Evolutionary conservation across 2,113 vertebrate species (phyloP), one percentile per base, ranked within the genome.

Genomic region (human): DNA sequence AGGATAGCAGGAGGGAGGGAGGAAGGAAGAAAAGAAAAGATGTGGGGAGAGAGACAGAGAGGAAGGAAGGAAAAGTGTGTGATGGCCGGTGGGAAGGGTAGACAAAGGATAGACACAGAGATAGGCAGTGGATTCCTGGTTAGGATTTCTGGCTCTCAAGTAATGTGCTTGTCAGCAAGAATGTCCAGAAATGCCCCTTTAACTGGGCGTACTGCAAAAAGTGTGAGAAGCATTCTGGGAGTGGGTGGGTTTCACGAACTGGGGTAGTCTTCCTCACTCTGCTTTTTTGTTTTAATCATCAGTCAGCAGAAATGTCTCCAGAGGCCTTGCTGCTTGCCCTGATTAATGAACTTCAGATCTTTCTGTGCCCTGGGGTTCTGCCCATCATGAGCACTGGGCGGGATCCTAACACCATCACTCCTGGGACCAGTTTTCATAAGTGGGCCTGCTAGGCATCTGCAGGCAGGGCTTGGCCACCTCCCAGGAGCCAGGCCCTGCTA

Each of bases 81-180:
- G 8, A 9, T 0, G 20, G 7, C 5, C n/a, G 38, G 23, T 4
- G 0, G 3, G 6, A 22, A 20, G 3, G 2, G 23, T 3, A 73
- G n/a, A 7, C 27, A 3, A 8, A 76, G 20, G 27, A 27, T 13
- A 32, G 61, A 22, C 1, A 4, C 79, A 2, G 22, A 20, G 35
- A 14, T 43, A 43, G 18, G 18, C 14, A 5, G 12, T 0, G 75
- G 20, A 25, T 43, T 5, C 32, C 55, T 13, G 48, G 68, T 32
- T 38, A 32, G 40, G 3, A 48, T 30, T 16, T 0, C 27, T 35
- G 79, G 17, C 45, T 61, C 59, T 72, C 6, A 25, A 59, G 10
- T 2, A 8, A 10, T 12, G 6, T 43, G 7, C 48, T 12, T 80
- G 64, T 70, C 9, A 38, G 90, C 8, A 12, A 73, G 12, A 72